A percentile compares a stretch with the other conserved stretches of the same genome.
phyloP scores from a whole-genome alignment of 2,113 vertebrate genomes.

The Okapia johnstoni region DNA sequence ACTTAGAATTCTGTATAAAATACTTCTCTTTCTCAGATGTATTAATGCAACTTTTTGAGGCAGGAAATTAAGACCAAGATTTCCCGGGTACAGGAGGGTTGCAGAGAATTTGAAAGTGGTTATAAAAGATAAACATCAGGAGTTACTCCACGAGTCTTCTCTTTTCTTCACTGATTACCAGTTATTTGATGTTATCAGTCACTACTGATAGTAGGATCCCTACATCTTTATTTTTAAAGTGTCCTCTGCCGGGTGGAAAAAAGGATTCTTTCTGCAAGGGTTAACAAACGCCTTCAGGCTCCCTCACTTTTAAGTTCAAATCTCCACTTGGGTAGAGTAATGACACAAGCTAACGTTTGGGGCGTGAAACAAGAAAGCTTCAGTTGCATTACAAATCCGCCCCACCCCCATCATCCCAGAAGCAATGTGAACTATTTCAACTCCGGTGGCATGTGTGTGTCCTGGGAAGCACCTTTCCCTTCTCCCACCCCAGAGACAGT shows the following conservation, averaged over 20 bases:
- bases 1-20: background rate
- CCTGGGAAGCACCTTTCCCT: background rate
- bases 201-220: background rate
- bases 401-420: fast-evolving
- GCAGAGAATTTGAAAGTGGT: background rate
- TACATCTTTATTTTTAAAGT: background rate
- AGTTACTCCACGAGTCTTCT: background rate
- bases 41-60: background rate
- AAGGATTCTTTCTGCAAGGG: background rate
- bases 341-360: background rate
- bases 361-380: background rate
- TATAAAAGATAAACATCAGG: background rate
- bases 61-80: background rate
- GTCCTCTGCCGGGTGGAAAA: background rate
- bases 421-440: background rate
- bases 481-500: background rate
- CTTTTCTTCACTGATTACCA: background rate
- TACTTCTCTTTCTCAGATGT: background rate
- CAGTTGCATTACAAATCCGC: fast-evolving
- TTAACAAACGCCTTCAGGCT: background rate
- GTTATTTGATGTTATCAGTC: background rate
- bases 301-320: background rate
- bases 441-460: fast-evolving
- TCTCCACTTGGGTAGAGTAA: background rate
- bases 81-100: background rate